Evolutionary conservation across 2,888 invertebrate genomes (phyloP), one percentile per base, ranked within the genome.

Genomic region (Trypoxylon attenuatum): DNA sequence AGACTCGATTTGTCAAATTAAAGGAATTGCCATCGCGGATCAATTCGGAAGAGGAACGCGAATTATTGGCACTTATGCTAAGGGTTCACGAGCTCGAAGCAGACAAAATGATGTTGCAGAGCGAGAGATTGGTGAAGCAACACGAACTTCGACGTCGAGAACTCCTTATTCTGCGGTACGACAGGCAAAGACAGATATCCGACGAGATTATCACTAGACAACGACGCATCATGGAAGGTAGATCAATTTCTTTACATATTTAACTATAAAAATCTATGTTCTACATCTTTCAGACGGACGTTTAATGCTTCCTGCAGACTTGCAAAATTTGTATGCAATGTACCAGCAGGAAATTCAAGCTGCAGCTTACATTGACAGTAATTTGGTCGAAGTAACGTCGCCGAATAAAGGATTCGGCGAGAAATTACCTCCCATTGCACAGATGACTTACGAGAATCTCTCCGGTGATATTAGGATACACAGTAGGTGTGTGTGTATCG

Each of bases 1-100:
- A 49, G 46, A 22, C 0, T 5, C 43, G 38, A 4, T 52, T 46
- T n/a, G 8, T 27, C 4, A n/a, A n/a, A 27, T 23, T 25, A 10
- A 27, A 94, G 96, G 94, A 94, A 88, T 88, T 97, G 62, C 96
- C 97, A 2, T 93, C 93, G 52, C 90, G 94, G 54, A 92, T 96
- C 53, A 94, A 92, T 82, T 95, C 94, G 65, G 94, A 95, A 52
- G 96, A 97, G 71, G 97, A 98, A 88, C 90, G 95, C 39, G 98
- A 98, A 84, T 91, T 98, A 56, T 87, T 96, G 60, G 93, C 94
- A 18, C 89, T 98, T 47, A 92, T 98, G 85, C 95, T 96, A 81
- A 91, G 95, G 73, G 96, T 98, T 33, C 97, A 98, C 84, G 96
- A 97, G 87, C 89, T 97, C 56, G 98, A 98, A 88, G 96, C 97